Conservation (phyloP, 2,797 vertebrate species). For the Malacoraja senta region DNA sequence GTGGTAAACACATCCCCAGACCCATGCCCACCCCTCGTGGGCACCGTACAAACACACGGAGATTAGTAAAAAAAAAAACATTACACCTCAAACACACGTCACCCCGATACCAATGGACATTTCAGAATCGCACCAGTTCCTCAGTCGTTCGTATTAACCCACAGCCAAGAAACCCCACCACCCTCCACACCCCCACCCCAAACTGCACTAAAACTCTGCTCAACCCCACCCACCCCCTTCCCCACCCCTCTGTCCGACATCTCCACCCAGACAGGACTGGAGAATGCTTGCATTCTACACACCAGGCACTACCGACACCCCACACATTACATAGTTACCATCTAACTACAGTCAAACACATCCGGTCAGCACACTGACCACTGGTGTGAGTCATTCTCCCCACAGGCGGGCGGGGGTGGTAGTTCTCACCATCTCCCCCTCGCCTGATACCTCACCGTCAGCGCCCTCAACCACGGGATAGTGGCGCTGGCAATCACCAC, state of each 20-base stretch:
- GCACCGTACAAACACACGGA: not conserved
- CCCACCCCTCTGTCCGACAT: not conserved
- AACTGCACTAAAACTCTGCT: not conserved
- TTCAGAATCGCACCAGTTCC: not conserved
- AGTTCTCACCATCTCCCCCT: too few species aligned
- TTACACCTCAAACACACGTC: not conserved
- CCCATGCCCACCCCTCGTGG: too few species aligned
- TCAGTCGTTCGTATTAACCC: not conserved
- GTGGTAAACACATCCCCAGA: not conserved
- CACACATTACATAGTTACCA: not conserved
- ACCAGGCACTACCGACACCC: conserved; percentile 8
- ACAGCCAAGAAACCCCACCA: not conserved
- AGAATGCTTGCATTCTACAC: not conserved
- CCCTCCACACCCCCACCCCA: not conserved
- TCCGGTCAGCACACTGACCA: not conserved
- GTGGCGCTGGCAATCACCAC: too few species aligned
- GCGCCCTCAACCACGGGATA: too few species aligned
- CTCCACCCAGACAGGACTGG: too few species aligned
- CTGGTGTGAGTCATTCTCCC: too few species aligned
- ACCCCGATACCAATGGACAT: not conserved
- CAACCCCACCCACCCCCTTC: not conserved
- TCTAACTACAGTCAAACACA: not conserved
- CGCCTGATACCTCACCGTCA: too few species aligned
- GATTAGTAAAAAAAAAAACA: conserved; percentile 9
- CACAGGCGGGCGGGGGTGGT: too few species aligned